A percentile compares a stretch with the other conserved stretches of the same genome.
Conservation (phyloP, 2,113 vertebrate species). For the Calidris pugnax region DNA sequence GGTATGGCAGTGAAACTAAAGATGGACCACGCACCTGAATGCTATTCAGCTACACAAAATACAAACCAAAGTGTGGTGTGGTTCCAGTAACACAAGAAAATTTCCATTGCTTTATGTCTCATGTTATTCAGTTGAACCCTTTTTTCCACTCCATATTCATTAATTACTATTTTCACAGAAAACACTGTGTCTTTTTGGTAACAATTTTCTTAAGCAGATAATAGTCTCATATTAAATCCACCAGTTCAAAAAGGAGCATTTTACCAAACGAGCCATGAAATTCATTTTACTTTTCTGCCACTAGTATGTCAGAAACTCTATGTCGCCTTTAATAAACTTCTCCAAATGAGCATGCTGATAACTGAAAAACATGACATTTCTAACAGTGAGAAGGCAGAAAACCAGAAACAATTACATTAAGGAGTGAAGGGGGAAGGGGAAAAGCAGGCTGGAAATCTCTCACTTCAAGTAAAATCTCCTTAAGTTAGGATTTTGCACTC, state of each 20-base stretch:
- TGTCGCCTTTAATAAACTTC: slow-evolving; percentile 55
- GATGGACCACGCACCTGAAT: neutral
- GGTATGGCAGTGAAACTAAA: neutral
- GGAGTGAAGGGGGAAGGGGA: neutral
- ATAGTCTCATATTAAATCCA: slow-evolving; percentile 27
- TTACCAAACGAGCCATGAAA: slow-evolving; percentile 53
- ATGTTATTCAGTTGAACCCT: neutral
- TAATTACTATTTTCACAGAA: neutral
- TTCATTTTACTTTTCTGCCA: slow-evolving; percentile 19
- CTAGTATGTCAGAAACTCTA: slow-evolving; percentile 49
- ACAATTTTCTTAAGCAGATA: slow-evolving; percentile 7
- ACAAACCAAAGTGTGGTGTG: neutral
- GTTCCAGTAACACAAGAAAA: neutral
- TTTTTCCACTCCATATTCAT: neutral
- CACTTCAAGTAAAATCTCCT: neutral
- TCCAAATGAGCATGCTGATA: slow-evolving; percentile 48
- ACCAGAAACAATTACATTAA: slow-evolving; percentile 51
- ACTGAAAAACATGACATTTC: slow-evolving; percentile 52
- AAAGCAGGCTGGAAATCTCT: neutral
- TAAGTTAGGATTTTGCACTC: neutral
- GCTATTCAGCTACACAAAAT: neutral
- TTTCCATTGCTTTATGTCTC: neutral
- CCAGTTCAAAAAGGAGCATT: slow-evolving; percentile 1
- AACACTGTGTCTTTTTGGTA: neutral
- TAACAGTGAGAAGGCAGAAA: slow-evolving; percentile 56